phyloP scores from a whole-genome alignment of 2,888 invertebrate species.

The Alcis repandata region DNA sequence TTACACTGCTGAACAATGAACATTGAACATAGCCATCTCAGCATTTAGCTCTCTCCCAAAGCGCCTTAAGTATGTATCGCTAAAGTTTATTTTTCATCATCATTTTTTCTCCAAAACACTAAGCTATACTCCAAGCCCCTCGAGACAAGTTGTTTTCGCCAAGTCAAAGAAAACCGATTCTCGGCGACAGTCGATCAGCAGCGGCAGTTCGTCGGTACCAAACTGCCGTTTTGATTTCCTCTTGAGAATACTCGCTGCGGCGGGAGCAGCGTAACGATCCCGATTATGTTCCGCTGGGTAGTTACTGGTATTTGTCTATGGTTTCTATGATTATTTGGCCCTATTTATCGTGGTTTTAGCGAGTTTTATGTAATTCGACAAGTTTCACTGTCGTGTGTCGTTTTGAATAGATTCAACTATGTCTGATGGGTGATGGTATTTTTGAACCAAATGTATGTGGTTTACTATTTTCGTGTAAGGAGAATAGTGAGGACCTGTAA shows the following conservation, averaged over 20 bases:
- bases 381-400: too few relatives aligned
- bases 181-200: constrained; percentile 13
- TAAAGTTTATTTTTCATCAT: not conserved
- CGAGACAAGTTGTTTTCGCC: constrained; percentile 8
- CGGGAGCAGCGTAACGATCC: constrained; percentile 31
- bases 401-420: too few relatives aligned
- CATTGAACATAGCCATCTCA: too few relatives aligned
- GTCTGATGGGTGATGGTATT: too few relatives aligned
- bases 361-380: too few relatives aligned
- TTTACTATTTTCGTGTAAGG: too few relatives aligned
- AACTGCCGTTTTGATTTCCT: constrained; percentile 25
- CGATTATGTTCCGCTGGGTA: constrained; percentile 40
- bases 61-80: too few relatives aligned
- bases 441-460: too few relatives aligned
- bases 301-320: constrained; percentile 38
- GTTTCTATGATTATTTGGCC: constrained; percentile 6
- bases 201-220: constrained; percentile 4
- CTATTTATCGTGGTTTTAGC: not conserved
- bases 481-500: too few relatives aligned
- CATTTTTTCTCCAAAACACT: too few relatives aligned
- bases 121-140: not conserved
- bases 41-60: too few relatives aligned
- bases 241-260: constrained; percentile 18
- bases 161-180: constrained; percentile 18
- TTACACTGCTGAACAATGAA: too few relatives aligned